phyloP scores from a whole-genome alignment of 2,888 invertebrate genomes.

The Drosophila peninsularis region DNA sequence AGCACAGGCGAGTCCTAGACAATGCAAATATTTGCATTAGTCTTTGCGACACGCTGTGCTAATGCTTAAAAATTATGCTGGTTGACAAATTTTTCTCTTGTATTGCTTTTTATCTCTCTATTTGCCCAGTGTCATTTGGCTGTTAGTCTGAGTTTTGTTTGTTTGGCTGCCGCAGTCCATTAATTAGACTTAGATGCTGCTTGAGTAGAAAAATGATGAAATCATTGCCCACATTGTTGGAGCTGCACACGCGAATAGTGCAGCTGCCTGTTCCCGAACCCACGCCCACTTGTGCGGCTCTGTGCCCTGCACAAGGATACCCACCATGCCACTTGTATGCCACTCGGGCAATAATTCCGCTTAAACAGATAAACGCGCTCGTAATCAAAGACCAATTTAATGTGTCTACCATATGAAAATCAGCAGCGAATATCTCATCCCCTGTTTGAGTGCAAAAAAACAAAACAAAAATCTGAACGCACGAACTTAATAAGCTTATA shows the following conservation, averaged over 20 bases:
- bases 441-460: neutral
- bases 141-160: conserved; percentile 29
- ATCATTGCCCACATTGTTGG: conserved; percentile 11
- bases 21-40: conserved; percentile 73
- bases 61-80: conserved; percentile 83
- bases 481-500: conserved; percentile 72
- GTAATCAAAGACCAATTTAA: conserved; percentile 70
- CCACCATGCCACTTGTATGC: conserved; percentile 19
- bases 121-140: conserved; percentile 8
- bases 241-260: conserved; percentile 20
- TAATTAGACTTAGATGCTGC: conserved; percentile 63
- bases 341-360: conserved; percentile 75
- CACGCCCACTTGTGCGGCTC: conserved; percentile 29
- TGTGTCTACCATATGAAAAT: conserved; percentile 42
- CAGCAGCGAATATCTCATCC: conserved; percentile 17
- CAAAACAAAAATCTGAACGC: neutral
- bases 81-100: conserved; percentile 65
- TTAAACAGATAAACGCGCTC: conserved; percentile 72
- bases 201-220: conserved; percentile 19
- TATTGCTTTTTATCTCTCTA: conserved; percentile 26
- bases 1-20: conserved; percentile 44
- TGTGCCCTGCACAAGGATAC: conserved; percentile 32
- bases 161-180: conserved; percentile 62
- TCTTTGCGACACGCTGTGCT: conserved; percentile 37
- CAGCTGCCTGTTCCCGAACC: conserved; percentile 49